These are phyloP conservation scores for Sinelater perroti DNA, from an alignment of 2,888 invertebrate genomes.

Conservation along the genomic window DNA sequence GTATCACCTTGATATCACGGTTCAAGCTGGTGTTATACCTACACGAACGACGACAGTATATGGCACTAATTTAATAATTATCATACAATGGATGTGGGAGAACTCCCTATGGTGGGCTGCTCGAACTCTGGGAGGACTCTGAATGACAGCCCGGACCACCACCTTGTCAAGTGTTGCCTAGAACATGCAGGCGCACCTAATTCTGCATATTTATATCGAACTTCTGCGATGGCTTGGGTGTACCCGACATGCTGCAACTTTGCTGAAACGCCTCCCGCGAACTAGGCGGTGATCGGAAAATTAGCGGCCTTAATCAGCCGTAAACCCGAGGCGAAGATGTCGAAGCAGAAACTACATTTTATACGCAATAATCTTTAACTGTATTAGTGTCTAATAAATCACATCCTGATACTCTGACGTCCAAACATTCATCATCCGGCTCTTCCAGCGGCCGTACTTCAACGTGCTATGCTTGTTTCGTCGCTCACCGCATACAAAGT, in stretches of 20 bases:
- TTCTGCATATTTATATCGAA: conserved; percentile 25
- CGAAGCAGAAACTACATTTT: too few relatives aligned
- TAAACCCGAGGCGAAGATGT: too few relatives aligned
- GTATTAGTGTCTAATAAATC: too few relatives aligned
- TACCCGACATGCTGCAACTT: background rate
- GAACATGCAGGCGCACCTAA: conserved; percentile 42
- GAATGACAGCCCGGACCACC: conserved; percentile 43
- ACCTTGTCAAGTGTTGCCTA: conserved; percentile 43
- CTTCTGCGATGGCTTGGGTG: conserved; percentile 14
- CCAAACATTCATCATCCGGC: too few relatives aligned
- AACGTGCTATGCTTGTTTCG: too few relatives aligned
- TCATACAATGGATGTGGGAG: conserved; percentile 38
- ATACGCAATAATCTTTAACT: too few relatives aligned
- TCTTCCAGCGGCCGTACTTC: too few relatives aligned
- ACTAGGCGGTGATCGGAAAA: too few relatives aligned
- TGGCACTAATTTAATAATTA: conserved; percentile 37
- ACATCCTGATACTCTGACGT: too few relatives aligned
- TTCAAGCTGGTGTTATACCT: conserved; percentile 21
- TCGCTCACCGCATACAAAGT: too few relatives aligned
- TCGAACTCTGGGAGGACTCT: conserved; percentile 42
- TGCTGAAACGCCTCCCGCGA: too few relatives aligned
- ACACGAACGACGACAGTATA: conserved; percentile 28
- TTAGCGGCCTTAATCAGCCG: too few relatives aligned
- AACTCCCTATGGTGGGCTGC: conserved; percentile 37
- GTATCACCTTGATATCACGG: conserved; percentile 22